Base-by-base conservation (phyloP, 2,113 vertebrate species). In the Gavia stellata region DNA sequence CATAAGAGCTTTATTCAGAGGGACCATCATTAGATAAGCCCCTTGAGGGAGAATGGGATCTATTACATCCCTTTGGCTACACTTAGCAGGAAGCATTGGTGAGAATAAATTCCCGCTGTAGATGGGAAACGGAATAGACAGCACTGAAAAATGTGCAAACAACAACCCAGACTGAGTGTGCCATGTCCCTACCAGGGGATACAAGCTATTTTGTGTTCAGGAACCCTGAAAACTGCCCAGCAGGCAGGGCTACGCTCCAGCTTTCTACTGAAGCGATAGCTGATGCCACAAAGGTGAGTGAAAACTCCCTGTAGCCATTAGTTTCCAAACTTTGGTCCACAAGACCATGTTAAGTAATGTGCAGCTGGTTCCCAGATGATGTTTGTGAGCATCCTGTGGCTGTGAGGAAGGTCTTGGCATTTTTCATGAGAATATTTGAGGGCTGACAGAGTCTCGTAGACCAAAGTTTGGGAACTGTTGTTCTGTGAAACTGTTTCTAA, bases 291-390 rank as follows among this genome's bases (percentile, higher is more conserved):
- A 40, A 67, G 25, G 36, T 14, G n/a, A 47, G 24, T 4, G 56
- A 59, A 74, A 89, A 63, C 31, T 59, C 66, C 38, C 63, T 67
- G 45, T 3, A 66, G 72, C 29, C 36, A 12, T 49, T 4, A 29
- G 26, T 44, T 84, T n/a, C 84, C 81, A 28, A 56, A 23, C 5
- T 18, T 40, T 62, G 47, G 52, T 38, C 11, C 61, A 28, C 15
- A 52, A 25, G 25, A 8, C n/a, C n/a, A 0, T 0, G 4, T 33
- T 6, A 73, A 58, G 59, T 18, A 56, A 9, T 0, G 1, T 24
- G 66, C 80, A 81, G 13, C 59, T 74, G 81, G 38, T 52, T 58
- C 62, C 74, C 79, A 47, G 74, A 42, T 52, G 74, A 59, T 21
- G 33, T 31, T 6, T 15, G 55, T 3, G 68, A 91, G 81, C 49